Conservation (phyloP, 2,888 invertebrate genomes). For the Cryptocephalus moraei region DNA sequence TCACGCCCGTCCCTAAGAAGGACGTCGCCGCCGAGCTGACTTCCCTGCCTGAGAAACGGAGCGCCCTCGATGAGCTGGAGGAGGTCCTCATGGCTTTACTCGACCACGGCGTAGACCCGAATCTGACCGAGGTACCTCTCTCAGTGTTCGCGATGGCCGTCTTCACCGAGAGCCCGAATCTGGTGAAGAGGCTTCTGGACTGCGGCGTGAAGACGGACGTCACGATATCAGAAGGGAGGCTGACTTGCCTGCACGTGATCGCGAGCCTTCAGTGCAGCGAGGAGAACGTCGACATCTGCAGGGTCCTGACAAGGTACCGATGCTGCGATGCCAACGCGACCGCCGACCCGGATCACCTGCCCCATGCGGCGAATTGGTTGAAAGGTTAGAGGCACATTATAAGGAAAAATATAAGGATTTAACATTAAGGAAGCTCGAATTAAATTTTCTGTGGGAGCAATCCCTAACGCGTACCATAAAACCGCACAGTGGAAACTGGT, state of each 20-base stretch:
- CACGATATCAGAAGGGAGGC: conserved; percentile 17
- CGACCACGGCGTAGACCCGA: conserved; percentile 29
- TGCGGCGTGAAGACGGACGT: conserved; percentile 23
- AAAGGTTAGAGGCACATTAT: too few relatives aligned
- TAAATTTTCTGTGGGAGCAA: too few relatives aligned
- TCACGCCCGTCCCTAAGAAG: too few relatives aligned
- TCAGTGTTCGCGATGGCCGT: conserved; percentile 28
- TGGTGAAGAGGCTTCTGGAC: conserved; percentile 23
- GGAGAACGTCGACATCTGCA: conserved; percentile 20
- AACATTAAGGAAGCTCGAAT: too few relatives aligned
- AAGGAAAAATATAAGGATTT: too few relatives aligned
- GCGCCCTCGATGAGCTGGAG: too few relatives aligned
- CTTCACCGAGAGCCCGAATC: conserved; percentile 24
- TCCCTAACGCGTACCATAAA: too few relatives aligned
- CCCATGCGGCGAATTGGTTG: too few relatives aligned
- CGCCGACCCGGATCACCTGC: conserved; percentile 6
- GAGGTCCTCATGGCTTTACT: conserved; percentile 16
- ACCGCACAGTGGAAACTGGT: too few relatives aligned
- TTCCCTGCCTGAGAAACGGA: too few relatives aligned
- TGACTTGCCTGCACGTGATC: conserved; percentile 29
- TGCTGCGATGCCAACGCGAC: conserved; percentile 26
- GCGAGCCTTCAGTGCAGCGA: conserved; percentile 19
- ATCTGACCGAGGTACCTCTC: conserved; percentile 27
- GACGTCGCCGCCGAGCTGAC: too few relatives aligned
- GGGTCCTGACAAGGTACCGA: conserved; percentile 20